phyloP scores from a whole-genome alignment of 2,888 invertebrate genomes.

The Noctuana brunneofusca region DNA sequence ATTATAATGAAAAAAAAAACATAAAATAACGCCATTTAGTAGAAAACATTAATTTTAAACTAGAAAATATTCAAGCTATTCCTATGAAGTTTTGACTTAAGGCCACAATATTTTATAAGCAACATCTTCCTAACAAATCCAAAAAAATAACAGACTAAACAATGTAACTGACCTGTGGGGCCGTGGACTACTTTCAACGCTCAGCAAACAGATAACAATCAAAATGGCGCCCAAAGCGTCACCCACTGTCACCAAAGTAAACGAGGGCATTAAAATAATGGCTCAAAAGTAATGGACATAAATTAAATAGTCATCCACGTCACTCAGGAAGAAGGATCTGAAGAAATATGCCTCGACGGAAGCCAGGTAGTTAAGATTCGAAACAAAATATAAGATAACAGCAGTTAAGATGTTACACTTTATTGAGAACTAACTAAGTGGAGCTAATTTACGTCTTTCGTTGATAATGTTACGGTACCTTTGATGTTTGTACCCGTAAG shows the following conservation, averaged over 20 bases:
- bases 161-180: slow-evolving; percentile 54
- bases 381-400: slow-evolving; percentile 79
- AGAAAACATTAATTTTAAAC: background rate
- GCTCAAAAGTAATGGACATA: slow-evolving; percentile 71
- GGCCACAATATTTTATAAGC: slow-evolving; percentile 24
- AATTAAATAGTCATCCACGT: slow-evolving; percentile 78
- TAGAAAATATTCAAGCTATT: background rate
- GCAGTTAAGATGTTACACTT: slow-evolving; percentile 77
- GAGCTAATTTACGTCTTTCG: slow-evolving; percentile 72
- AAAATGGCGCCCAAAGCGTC: slow-evolving; percentile 76
- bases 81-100: slow-evolving; percentile 11
- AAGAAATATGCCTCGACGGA: slow-evolving; percentile 71
- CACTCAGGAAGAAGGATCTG: slow-evolving; percentile 70
- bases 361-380: slow-evolving; percentile 81
- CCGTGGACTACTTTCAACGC: slow-evolving; percentile 48
- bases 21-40: background rate
- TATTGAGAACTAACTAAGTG: slow-evolving; percentile 77
- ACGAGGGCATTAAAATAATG: slow-evolving; percentile 78
- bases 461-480: slow-evolving; percentile 32
- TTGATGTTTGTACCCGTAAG: slow-evolving; percentile 3
- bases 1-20: background rate
- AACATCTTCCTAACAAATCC: slow-evolving; percentile 36
- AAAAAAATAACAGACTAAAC: slow-evolving; percentile 45
- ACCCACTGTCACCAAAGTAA: slow-evolving; percentile 71
- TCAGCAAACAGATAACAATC: slow-evolving; percentile 70